Conservation (phyloP, 1,140 invertebrate genomes). For the Drosophila subpulchrella region DNA sequence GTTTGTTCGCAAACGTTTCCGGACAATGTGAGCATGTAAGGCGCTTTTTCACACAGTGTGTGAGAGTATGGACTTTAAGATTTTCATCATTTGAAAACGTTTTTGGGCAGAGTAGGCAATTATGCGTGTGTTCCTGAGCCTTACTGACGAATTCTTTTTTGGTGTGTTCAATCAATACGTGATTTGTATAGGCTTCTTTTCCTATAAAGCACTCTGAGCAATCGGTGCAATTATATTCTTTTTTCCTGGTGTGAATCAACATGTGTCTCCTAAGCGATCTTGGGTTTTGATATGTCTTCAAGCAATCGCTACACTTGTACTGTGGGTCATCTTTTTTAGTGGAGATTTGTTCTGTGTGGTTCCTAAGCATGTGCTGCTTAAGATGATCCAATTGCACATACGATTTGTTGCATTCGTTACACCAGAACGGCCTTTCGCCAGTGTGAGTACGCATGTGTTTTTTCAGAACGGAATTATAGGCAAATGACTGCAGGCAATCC, state of each 20-base stretch:
- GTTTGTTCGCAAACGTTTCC: not conserved
- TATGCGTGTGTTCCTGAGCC: not conserved
- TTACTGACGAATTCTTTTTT: not conserved
- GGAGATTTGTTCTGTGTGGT: not conserved
- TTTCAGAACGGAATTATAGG: not conserved
- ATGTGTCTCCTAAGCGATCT: not conserved
- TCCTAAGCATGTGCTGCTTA: not conserved
- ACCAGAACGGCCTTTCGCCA: not conserved
- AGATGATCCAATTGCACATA: not conserved
- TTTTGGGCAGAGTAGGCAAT: not conserved
- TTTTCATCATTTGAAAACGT: not conserved
- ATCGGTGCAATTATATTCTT: not conserved
- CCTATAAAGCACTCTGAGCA: not conserved
- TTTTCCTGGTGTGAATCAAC: not conserved
- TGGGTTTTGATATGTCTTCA: not conserved
- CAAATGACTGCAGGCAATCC: not conserved
- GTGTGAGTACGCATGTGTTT: not conserved
- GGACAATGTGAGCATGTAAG: not conserved
- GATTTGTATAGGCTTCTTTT: not conserved
- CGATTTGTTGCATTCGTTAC: not conserved
- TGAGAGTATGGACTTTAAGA: not conserved
- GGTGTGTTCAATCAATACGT: not conserved
- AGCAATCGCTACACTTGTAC: not conserved
- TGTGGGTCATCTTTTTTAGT: not conserved
- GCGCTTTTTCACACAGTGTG: not conserved